Base-by-base conservation (phyloP, 2,797 vertebrate species). In the Enteromius paludinosus region DNA sequence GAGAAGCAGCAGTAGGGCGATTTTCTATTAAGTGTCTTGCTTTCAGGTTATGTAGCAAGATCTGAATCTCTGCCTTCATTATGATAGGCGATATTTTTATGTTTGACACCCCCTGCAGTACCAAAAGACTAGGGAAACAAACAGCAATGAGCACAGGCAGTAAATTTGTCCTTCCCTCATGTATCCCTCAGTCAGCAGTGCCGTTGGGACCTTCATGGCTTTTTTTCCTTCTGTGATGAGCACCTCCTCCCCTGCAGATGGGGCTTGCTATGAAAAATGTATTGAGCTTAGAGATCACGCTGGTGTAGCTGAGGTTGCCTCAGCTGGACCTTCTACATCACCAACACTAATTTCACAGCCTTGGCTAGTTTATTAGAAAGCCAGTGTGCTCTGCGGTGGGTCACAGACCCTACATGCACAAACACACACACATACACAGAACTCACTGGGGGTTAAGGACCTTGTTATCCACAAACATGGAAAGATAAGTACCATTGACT, bases 211-310 rank as follows among this genome's bases (percentile, higher is more conserved):
- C 72, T 75, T 85, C 56, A 78, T 76, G 79, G 76, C 52, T 64
- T 74, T 86, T 87, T 45, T 18, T 47, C 86, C 30, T 18, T 47
- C 80, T 64, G 25, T 59, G 81, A 77, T 87, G 73, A 90, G 77
- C 74, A 83, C 86, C 80, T 80, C 28, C 30, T 84, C 86, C 49
- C 38, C 69, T 84, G 88, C 86, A 86, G 35, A 78, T 88, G 82
- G 78, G 89, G 69, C 80, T 85, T 59, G 33, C 69, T 75, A 89
- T 92, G 87, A 92, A 92, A 92, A 90, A 93, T 90, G 79, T 83
- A 92, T 87, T 49, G 81, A 66, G 59, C 78, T 83, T 87, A 65
- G 80, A 86, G 86, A 85, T 85, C 73, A 83, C 84, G 84, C 78
- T 89, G 61, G 71, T 3, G 62, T 66, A 72, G 79, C 64, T 65